Percentiles rank a stretch among this genome's conserved stretches.
These are phyloP conservation scores for Acleris literana DNA, from an alignment of 2,888 invertebrate genomes.

Conservation along the genomic window DNA sequence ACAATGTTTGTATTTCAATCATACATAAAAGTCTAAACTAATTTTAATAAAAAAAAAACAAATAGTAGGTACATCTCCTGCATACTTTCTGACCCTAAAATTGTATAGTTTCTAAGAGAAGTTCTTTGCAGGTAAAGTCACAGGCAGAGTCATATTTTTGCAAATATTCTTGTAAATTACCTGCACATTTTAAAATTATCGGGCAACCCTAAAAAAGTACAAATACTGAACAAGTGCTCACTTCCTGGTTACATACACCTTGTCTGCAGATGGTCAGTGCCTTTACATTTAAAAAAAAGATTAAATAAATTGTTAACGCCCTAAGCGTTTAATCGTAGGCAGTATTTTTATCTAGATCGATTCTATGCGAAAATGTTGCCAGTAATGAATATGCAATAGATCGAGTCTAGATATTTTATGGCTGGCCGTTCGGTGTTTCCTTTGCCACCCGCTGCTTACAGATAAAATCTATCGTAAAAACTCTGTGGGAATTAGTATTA, in stretches of 20 bases:
- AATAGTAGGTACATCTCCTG: too few species aligned
- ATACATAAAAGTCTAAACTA: too few species aligned
- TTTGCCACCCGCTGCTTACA: constrained; percentile 60
- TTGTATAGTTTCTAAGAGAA: too few species aligned
- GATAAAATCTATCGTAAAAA: constrained; percentile 46
- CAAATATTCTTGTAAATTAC: too few species aligned
- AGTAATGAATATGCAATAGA: constrained; percentile 70
- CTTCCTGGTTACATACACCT: constrained; percentile 71
- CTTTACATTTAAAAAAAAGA: constrained; percentile 49
- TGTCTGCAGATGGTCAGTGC: constrained; percentile 65
- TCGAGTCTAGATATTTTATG: constrained; percentile 68
- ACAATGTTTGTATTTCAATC: too few species aligned
- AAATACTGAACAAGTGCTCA: constrained; percentile 49
- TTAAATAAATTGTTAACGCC: constrained; percentile 75
- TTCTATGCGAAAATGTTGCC: constrained; percentile 64
- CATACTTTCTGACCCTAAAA: too few species aligned
- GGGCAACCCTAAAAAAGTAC: constrained; percentile 48
- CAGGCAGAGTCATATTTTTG: too few species aligned
- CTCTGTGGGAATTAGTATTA: constrained; percentile 37
- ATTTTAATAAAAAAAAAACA: too few species aligned
- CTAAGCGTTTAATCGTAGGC: constrained; percentile 57
- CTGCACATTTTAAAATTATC: not conserved
- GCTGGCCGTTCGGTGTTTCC: constrained; percentile 55
- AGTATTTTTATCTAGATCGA: constrained; percentile 63
- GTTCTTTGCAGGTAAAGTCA: too few species aligned